Evolutionary conservation across 1,140 invertebrate species (phyloP).

Genomic region (Drosophila oshimai): DNA sequence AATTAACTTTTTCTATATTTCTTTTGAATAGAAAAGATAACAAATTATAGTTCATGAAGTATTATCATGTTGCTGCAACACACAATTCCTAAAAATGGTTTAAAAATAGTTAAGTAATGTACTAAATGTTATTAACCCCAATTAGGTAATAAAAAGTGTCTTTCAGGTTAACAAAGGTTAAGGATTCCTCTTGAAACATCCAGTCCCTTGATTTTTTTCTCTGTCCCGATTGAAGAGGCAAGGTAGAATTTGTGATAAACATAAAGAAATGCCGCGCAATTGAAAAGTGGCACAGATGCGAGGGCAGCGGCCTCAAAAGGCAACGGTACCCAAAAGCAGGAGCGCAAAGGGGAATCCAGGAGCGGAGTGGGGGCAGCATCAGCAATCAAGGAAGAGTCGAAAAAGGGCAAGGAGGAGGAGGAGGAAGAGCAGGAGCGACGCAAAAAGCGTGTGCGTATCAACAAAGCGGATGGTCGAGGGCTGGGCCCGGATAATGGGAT

Average conservation of each 20-base stretch:
- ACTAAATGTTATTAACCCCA: too few relatives aligned
- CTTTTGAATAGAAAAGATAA: too few relatives aligned
- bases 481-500: slow-evolving; percentile 30
- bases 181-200: too few relatives aligned
- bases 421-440: slow-evolving; percentile 41
- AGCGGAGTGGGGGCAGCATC: slow-evolving; percentile 19
- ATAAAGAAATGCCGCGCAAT: slow-evolving; percentile 73
- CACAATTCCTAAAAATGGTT: too few relatives aligned
- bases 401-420: background rate
- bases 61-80: too few relatives aligned
- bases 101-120: too few relatives aligned
- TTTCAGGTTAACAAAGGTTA: too few relatives aligned
- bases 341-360: slow-evolving; percentile 15
- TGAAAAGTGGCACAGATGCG: slow-evolving; percentile 72
- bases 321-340: slow-evolving; percentile 49
- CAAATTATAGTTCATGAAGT: too few relatives aligned
- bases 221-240: slow-evolving; percentile 6
- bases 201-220: background rate
- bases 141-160: too few relatives aligned
- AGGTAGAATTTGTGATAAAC: slow-evolving; percentile 56
- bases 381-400: slow-evolving; percentile 26
- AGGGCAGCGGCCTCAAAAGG: slow-evolving; percentile 39
- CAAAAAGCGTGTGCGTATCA: slow-evolving; percentile 70
- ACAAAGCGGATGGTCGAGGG: slow-evolving; percentile 13
- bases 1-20: too few relatives aligned